Evolutionary conservation across 2,797 vertebrate species (phyloP), one percentile per base, ranked within the genome.

Genomic region (Typhlichthys eigenmanni): DNA sequence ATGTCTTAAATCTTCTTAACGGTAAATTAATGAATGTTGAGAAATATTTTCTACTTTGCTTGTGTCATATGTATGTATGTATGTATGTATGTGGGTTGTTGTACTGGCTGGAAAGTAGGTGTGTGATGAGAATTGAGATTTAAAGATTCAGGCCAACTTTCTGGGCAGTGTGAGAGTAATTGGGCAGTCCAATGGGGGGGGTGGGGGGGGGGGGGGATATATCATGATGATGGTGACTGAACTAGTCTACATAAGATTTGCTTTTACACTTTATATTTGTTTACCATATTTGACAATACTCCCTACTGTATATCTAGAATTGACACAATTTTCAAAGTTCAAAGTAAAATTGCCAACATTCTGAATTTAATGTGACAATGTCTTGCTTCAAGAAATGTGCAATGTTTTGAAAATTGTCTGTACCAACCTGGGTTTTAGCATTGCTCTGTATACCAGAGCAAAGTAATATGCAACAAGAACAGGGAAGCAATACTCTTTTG

Each of bases 381-480:
- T 38, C 38, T 3, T 60, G 47, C 46, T 68, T 63, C 64, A 58
- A 55, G 34, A 68, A 60, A 64, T 61, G 38, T 14, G 16, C 17
- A 9, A 58, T 53, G 34, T 70, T 57, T 17, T 38, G 54, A 54
- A 49, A n/a, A 2, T 7, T 13, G 1, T 65, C 8, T 0, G 0
- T 69, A 43, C 4, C 62, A 58, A 73, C 49, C 32, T 52, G 69
- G 38, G 48, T 58, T 60, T 49, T 54, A 59, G 54, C 48, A 19
- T 47, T 38, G 17, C 71, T 77, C 60, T 76, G 69, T 84, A 79
- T 82, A 79, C 77, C 81, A 59, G 45, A 17, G n/a, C 38, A 38
- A 38, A 56, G 49, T 55, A 19, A 85, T 81, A 85, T 83, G 81
- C 72, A 83, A 81, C 70, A 76, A 72, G 73, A 64, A 79, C 63